Evolutionary conservation across 2,797 vertebrate genomes (phyloP).

Genomic region (Myoxocephalus aenaeus): DNA sequence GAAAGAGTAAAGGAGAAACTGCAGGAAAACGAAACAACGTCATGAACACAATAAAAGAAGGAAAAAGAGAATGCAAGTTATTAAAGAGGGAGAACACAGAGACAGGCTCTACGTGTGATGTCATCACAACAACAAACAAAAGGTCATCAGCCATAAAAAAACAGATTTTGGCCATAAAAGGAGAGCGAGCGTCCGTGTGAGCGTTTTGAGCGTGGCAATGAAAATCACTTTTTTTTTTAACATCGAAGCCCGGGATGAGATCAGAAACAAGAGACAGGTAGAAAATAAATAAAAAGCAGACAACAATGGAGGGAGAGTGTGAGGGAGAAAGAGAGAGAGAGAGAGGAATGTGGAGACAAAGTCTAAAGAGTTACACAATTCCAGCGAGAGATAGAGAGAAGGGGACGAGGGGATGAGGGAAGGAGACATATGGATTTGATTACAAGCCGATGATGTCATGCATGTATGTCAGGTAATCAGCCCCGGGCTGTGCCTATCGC

Average conservation of each 20-base stretch:
- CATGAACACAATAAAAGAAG: neutral
- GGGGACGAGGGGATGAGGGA: neutral
- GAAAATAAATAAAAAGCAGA: constrained; percentile 2
- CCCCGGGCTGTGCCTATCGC: constrained; percentile 45
- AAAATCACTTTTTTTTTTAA: constrained; percentile 48
- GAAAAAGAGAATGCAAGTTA: neutral
- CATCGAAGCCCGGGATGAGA: constrained; percentile 33
- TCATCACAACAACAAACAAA: constrained; percentile 47
- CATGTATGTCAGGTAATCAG: constrained; percentile 77
- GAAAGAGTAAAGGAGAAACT: neutral
- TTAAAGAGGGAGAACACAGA: constrained; percentile 9
- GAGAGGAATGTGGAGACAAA: constrained; percentile 29
- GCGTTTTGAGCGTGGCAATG: constrained; percentile 47
- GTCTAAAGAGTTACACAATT: constrained; percentile 30
- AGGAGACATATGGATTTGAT: constrained; percentile 68
- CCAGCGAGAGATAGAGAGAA: constrained; percentile 28
- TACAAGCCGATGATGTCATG: constrained; percentile 74
- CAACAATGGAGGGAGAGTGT: neutral
- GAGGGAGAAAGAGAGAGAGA: neutral
- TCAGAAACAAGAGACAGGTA: constrained; percentile 29
- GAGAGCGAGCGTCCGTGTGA: constrained; percentile 38
- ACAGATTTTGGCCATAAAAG: constrained; percentile 63
- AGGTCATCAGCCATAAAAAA: constrained; percentile 54
- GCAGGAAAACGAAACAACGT: neutral
- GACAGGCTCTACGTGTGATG: constrained; percentile 18